Evolutionary conservation across 2,113 vertebrate genomes (phyloP).

Genomic region (Engystomops pustulosus): DNA sequence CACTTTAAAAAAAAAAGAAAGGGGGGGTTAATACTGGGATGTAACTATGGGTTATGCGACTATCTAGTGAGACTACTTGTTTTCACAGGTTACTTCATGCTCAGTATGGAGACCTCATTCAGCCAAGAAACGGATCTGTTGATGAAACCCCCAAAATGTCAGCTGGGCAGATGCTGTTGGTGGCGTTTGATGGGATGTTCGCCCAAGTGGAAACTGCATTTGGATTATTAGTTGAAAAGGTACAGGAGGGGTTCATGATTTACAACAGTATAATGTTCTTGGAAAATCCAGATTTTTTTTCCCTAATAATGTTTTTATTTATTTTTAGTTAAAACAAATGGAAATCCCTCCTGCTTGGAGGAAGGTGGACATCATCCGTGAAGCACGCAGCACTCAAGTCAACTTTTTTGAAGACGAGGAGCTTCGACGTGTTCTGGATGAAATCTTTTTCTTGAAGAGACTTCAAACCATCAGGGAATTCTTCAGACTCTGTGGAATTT

Average conservation of each 20-base stretch:
- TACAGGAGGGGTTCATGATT: conserved; percentile 65
- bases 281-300: background rate
- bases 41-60: no score
- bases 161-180: conserved; percentile 96
- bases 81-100: conserved; percentile 84
- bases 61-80: no score
- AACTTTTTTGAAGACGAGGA: conserved; percentile 88
- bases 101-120: conserved; percentile 96
- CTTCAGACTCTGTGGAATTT: conserved; percentile 91
- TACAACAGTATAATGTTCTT: background rate
- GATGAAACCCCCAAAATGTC: conserved; percentile 98
- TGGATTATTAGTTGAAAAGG: conserved; percentile 94
- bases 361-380: conserved; percentile 92
- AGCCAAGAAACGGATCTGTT: conserved; percentile 86
- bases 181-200: conserved; percentile 99
- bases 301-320: background rate
- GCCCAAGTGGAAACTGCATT: conserved; percentile 96
- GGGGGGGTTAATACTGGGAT: no score
- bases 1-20: no score
- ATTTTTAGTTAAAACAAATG: conserved; percentile 87
- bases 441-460: conserved; percentile 95
- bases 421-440: conserved; percentile 89
- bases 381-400: conserved; percentile 88
- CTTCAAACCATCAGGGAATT: conserved; percentile 95
- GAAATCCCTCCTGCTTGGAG: conserved; percentile 92